Base-by-base conservation (phyloP, 2,113 vertebrate genomes). In the Pomatorhinus ruficollis region DNA sequence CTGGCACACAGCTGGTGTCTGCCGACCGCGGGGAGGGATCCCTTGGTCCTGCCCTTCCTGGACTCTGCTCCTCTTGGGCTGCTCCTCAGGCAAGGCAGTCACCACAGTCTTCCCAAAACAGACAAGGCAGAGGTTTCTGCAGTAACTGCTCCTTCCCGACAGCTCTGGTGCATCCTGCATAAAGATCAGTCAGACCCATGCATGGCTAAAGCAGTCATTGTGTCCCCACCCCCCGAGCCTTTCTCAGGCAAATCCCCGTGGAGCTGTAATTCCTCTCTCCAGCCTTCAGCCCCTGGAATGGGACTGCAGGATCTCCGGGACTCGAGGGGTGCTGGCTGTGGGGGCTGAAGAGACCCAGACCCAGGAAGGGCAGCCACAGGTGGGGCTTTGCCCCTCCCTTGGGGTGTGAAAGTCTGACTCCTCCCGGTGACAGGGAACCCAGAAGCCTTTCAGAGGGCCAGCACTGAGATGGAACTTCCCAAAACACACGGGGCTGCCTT, bases 21-120 rank as follows among this genome's bases (percentile, higher is more conserved):
- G 22, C 33, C 8, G 0, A 15, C 31, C 0, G 0, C 1, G 2
- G 59, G 59, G 0, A 6, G 78, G 39, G 3, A 7, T 31, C 54
- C 78, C 25, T 40, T 6, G 64, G n/a, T 31, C 21, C 71, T 70
- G 71, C 33, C 54, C 47, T 68, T 33, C 33, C 50, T 23, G 63
- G 5, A 10, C 0, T 57, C 0, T 44, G 24, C 37, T 59, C 33
- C 59, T 65, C 31, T 4, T 1, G 69, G 64, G 45, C 42, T 77
- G 78, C 47, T 70, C 6, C 1, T 45, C 68, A 37, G 31, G 50
- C 2, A 2, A 45, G 35, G 54, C 27, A 59, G 44, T 14, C 10
- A 0, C 45, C 50, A 3, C 28, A 52, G 27, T 28, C 47, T 82
- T 75, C 61, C 81, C 39, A 6, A 12, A 47, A 7, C 0, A 7